Evolutionary conservation across 2,888 invertebrate species (phyloP).

Genomic region (Drosophila falleni): DNA sequence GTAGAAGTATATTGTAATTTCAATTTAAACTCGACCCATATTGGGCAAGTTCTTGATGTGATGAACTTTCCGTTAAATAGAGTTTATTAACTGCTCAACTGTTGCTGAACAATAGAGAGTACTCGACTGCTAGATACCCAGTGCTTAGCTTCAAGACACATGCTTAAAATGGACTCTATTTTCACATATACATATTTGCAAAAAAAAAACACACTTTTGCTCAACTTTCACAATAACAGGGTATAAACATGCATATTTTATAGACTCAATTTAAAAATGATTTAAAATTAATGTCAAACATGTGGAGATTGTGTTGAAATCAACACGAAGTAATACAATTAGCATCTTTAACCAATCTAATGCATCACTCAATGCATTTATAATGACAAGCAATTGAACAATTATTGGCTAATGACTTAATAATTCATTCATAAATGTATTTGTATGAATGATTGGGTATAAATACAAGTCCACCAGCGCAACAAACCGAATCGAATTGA

Average conservation of each 20-base stretch:
- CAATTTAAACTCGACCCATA: conserved; percentile 7
- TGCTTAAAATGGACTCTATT: not conserved
- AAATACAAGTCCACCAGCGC: not conserved
- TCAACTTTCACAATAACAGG: not conserved
- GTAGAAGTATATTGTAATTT: conserved; percentile 27
- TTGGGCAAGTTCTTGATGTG: conserved; percentile 3
- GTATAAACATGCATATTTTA: not conserved
- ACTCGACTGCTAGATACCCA: not conserved
- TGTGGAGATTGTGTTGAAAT: not conserved
- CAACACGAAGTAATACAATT: not conserved
- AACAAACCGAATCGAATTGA: not conserved
- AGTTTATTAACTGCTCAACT: not conserved
- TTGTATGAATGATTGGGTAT: not conserved
- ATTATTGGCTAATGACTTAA: conserved; percentile 14
- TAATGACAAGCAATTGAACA: conserved; percentile 7
- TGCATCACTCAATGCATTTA: conserved; percentile 1
- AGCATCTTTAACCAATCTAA: not conserved
- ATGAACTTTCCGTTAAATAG: not conserved
- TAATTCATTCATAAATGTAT: conserved; percentile 13
- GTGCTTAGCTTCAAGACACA: not conserved
- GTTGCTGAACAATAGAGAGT: not conserved
- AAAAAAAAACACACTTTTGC: not conserved
- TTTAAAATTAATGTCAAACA: not conserved
- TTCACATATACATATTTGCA: not conserved
- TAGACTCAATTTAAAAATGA: not conserved